These are phyloP conservation scores for Oryctes rhinoceros DNA, from an alignment of 1,140 invertebrate species.

Conservation along the genomic window DNA sequence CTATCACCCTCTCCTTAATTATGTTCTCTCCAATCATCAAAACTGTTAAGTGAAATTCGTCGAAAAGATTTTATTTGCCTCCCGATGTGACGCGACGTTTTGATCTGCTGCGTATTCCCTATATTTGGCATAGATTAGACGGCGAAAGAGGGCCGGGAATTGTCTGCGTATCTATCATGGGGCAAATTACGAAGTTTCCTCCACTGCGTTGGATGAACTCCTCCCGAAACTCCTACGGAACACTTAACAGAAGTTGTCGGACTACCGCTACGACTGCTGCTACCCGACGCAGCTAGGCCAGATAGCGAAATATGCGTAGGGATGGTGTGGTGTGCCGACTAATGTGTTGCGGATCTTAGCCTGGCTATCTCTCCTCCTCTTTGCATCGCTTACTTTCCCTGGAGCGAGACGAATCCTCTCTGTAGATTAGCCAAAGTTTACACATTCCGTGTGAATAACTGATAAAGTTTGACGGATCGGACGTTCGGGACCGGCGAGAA, in stretches of 20 bases:
- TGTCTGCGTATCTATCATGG: conserved; percentile 12
- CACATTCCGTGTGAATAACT: conserved; percentile 35
- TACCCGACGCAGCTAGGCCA: neutral
- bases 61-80: neutral
- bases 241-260: conserved; percentile 17
- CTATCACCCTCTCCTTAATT: neutral
- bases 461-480: conserved; percentile 35
- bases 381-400: neutral
- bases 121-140: neutral
- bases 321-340: conserved; percentile 19
- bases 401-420: conserved; percentile 11
- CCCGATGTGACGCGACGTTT: neutral
- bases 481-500: conserved; percentile 18
- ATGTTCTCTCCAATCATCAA: neutral
- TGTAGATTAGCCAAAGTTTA: conserved; percentile 29
- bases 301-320: conserved; percentile 22
- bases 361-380: too few species aligned
- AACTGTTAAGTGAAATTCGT: conserved; percentile 1
- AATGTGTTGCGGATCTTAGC: conserved; percentile 21
- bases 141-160: neutral
- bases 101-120: neutral
- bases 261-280: neutral
- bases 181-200: conserved; percentile 8
- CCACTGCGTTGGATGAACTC: neutral
- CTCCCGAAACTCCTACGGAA: conserved; percentile 17